Base-by-base conservation (phyloP, 2,888 invertebrate species). In the Malthinus flaveolus region DNA sequence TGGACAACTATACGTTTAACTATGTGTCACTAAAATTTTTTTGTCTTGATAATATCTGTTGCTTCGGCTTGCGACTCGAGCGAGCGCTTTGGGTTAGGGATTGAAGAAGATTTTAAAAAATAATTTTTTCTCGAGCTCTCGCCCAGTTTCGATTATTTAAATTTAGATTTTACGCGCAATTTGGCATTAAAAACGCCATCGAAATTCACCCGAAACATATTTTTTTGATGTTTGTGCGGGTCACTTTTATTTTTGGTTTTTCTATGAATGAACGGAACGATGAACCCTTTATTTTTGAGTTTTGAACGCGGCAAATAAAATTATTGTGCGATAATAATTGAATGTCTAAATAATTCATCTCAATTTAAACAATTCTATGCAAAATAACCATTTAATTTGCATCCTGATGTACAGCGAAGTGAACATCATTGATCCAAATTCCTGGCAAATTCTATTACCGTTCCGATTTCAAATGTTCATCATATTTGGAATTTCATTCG, bases 391-490 rank as follows among this genome's bases (percentile, higher is more conserved):
- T 60, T 60, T 60, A 56, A 56, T 60, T 60, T 52, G 52, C 46
- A 56, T 47, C 55, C 59, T 60, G 52, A 60, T 60, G 56, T 60
- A 60, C 56, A 56, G 49, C 60, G 60, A 60, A 56, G 52, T 60
- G 60, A 60, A 56, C 60, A 60, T 60, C 60, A 60, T 60, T 56
- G 60, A 56, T 56, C 56, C 49, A 52, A 52, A 60, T 60, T 60
- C 60, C 60, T 42, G 34, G 23, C 49, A 56, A 60, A 60, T 60
- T 60, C 60, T 56, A 56, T 60, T 56, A 60, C 60, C 60, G 60
- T 60, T 60, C 60, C 60, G 60, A 60, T 60, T 60, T 60, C 60
- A 56, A 60, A 60, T 60, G 53, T 52, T 60, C 60, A 53, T 60
- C 60, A 60, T 60, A 56, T 60, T 56, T 60, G 48, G 60, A 52